A percentile compares a stretch with the other conserved stretches of the same genome.
Evolutionary conservation across 2,113 vertebrate genomes (phyloP).

Genomic region (Ailuropoda melanoleuca): DNA sequence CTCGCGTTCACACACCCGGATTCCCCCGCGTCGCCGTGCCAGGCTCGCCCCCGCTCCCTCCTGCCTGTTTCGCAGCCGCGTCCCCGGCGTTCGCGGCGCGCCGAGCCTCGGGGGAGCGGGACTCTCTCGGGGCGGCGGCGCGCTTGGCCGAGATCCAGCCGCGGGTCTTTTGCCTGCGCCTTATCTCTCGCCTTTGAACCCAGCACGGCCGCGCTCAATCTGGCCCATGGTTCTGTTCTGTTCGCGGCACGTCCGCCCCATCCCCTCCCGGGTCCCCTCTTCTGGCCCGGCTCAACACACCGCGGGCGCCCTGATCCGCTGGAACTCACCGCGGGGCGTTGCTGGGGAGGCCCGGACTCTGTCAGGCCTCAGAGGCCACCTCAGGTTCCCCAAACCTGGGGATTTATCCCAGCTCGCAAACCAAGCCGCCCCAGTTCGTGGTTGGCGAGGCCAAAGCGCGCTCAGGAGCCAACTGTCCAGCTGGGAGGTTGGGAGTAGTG

Average conservation of each 20-base stretch:
- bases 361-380: not conserved
- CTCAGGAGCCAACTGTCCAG: not conserved
- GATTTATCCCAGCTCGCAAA: not conserved
- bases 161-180: not conserved
- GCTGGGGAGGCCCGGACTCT: not conserved
- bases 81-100: not conserved
- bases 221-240: not conserved
- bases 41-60: not conserved
- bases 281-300: not conserved
- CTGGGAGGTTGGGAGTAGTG: not conserved
- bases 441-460: not conserved
- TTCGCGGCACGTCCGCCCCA: too few relatives aligned
- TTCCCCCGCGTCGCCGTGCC: not conserved
- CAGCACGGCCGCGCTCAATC: accelerated
- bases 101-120: not conserved
- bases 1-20: not conserved
- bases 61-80: not conserved
- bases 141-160: accelerated
- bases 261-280: not conserved
- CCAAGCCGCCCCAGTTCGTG: not conserved
- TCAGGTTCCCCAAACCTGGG: not conserved
- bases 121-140: not conserved
- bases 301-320: too few relatives aligned
- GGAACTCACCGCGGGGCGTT: accelerated
- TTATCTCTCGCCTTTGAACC: not conserved